Evolutionary conservation across 2,113 vertebrate species (phyloP).

Genomic region (Candoia aspera): DNA sequence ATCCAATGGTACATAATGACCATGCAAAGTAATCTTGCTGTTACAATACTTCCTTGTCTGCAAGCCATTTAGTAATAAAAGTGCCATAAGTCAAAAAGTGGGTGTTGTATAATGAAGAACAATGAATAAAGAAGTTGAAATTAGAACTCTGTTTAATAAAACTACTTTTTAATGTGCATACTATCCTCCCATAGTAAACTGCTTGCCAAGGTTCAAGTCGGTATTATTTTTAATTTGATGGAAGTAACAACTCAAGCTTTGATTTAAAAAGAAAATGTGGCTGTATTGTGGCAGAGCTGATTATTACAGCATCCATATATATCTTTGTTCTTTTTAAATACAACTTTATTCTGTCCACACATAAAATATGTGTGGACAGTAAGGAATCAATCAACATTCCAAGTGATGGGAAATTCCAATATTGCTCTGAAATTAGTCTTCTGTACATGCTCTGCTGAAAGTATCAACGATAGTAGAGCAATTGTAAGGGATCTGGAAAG

Average conservation of each 20-base stretch:
- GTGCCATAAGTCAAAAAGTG: slow-evolving; percentile 10
- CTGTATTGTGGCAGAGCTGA: background rate
- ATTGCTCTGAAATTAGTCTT: background rate
- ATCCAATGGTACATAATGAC: background rate
- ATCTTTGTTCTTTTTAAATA: background rate
- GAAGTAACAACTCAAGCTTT: background rate
- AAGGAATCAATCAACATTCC: background rate
- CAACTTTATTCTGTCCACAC: background rate
- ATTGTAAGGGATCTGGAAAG: no score
- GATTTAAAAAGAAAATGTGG: background rate
- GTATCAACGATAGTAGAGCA: no score
- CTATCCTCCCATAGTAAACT: background rate
- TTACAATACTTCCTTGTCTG: slow-evolving; percentile 17
- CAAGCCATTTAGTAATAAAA: slow-evolving; percentile 36
- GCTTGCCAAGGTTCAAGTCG: background rate
- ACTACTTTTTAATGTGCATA: background rate
- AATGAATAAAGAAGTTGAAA: background rate
- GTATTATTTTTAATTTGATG: background rate
- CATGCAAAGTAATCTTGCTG: background rate
- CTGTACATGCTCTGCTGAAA: no score
- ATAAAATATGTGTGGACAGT: background rate
- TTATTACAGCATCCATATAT: background rate
- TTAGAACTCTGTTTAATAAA: background rate
- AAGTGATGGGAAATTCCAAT: background rate
- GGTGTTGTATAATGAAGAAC: background rate